Evolutionary conservation across 2,888 invertebrate genomes (phyloP), one percentile per base, ranked within the genome.

Genomic region (Notodonta dromedarius): DNA sequence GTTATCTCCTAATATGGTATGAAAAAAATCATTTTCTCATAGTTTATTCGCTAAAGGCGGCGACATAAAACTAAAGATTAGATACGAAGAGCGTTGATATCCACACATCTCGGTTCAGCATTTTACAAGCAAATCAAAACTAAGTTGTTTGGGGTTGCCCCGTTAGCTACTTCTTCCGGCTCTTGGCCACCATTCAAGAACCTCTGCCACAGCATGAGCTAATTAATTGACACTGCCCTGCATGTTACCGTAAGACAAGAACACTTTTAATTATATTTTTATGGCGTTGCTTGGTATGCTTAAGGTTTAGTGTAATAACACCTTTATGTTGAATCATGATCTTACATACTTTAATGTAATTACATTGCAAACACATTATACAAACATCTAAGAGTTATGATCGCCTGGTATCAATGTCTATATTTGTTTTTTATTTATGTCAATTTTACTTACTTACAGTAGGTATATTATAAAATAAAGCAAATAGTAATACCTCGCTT

Each of bases 271-370:
- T 24, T 24, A 2, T 24, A 24, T 24, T 24, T 24, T 2, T 24
- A 24, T 24, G 24, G 24, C 24, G 24, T 24, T 24, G 24, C 2
- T 24, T 24, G 24, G 24, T 24, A 24, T 24, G 24, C 24, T 24
- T 24, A 35, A 35, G 35, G 35, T 35, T 35, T 35, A 35, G 35
- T 35, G 35, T 12, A n/a, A 13, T 13, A 13, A 46, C 13, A 51
- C 24, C 55, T 46, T 40, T 50, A 56, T 68, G 24, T 24, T 24
- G 24, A 24, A 24, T 24, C 62, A 73, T 73, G 66, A 68, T 59
- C 52, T 65, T 57, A 68, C 74, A 73, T 76, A 66, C 62, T 68
- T 76, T 64, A 51, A 53, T 32, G 58, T 60, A 74, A 76, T 74
- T 70, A 76, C 39, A 50, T 16, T 39, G 63, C 57, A 61, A 67